phyloP scores from a whole-genome alignment of 2,113 vertebrate species.

The Syngnathoides biaculeatus region DNA sequence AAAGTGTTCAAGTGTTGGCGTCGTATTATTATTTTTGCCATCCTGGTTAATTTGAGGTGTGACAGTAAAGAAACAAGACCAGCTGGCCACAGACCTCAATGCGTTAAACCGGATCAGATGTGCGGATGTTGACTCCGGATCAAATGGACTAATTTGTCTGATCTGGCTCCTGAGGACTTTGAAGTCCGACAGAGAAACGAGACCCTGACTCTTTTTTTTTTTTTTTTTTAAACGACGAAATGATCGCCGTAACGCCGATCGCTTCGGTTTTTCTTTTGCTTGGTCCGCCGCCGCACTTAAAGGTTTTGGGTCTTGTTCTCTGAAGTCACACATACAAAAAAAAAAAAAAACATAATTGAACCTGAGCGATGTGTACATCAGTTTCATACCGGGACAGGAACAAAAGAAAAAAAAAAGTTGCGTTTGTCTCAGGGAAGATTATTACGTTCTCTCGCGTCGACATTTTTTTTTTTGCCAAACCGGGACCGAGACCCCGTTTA shows the following conservation, averaged over 20 bases:
- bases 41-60: constrained; percentile 21
- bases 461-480: constrained; percentile 96
- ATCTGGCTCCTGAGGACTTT: too few species aligned
- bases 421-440: constrained; percentile 66
- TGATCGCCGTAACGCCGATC: too few species aligned
- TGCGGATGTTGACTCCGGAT: too few species aligned
- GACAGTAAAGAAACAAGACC: not conserved
- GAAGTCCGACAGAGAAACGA: too few species aligned
- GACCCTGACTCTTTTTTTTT: too few species aligned
- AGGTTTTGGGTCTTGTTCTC: constrained; percentile 57
- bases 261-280: too few species aligned
- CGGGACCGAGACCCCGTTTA: constrained; percentile 87
- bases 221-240: too few species aligned
- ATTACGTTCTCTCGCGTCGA: constrained; percentile 52
- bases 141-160: too few species aligned
- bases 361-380: constrained; percentile 9
- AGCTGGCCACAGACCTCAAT: not conserved
- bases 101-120: too few species aligned
- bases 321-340: constrained; percentile 41
- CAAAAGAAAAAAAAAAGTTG: constrained; percentile 30
- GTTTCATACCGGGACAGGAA: constrained; percentile 5
- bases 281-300: too few species aligned
- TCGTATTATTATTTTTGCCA: constrained; percentile 37
- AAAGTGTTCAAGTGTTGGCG: constrained; percentile 41
- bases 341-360: constrained; percentile 16